A percentile compares a stretch with the other conserved stretches of the same genome.
Conservation (phyloP, 2,797 vertebrate species). For the Furcifer pardalis region DNA sequence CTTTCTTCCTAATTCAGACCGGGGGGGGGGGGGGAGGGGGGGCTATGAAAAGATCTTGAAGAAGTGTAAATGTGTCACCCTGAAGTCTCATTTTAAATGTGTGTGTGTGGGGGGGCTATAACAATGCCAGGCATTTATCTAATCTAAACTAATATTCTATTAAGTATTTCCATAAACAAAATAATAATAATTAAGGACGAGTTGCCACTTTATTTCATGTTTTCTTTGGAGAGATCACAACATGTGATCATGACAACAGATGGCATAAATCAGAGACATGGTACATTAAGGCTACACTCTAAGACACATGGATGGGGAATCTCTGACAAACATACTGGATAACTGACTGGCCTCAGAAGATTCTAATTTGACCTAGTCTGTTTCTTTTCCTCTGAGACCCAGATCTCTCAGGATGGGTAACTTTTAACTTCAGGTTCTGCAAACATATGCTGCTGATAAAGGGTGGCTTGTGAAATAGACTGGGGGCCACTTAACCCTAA, state of each 20-base stretch:
- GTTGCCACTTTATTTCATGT: background rate
- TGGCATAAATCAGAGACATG: background rate
- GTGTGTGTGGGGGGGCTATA: too few species aligned
- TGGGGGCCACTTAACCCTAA: too few species aligned
- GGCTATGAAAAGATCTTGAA: background rate
- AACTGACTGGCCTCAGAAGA: background rate
- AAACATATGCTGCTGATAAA: too few species aligned
- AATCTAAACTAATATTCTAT: too few species aligned
- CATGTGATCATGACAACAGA: background rate
- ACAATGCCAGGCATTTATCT: too few species aligned
- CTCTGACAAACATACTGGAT: background rate
- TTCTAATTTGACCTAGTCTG: too few species aligned
- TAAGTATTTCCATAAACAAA: background rate
- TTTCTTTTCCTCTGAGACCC: background rate
- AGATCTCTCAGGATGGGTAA: background rate
- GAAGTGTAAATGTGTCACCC: background rate
- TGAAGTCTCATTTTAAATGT: background rate
- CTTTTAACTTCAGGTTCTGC: background rate
- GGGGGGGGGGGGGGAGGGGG: background rate
- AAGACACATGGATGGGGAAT: background rate
- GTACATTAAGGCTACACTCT: background rate
- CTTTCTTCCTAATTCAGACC: background rate
- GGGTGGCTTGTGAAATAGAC: too few species aligned
- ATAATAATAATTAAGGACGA: background rate
- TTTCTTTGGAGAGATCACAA: constrained; percentile 13